Evolutionary conservation across 2,797 vertebrate species (phyloP), one percentile per base, ranked within the genome.

Genomic region (Hyperoplus lanceolatus): DNA sequence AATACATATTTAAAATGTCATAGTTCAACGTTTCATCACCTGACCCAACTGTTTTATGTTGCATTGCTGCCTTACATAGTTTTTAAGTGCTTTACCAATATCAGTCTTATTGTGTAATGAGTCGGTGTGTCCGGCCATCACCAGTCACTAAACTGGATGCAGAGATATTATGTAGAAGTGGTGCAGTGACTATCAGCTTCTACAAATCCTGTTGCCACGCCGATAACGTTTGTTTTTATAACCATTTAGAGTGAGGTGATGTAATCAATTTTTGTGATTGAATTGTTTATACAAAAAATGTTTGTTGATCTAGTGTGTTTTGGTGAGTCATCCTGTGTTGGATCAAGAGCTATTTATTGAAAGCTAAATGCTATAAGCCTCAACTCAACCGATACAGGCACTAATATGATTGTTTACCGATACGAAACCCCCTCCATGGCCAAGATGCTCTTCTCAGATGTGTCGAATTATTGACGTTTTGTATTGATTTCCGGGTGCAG

Each of bases 341-440:
- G 46, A 71, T 58, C 21, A 38, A 71, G 77, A 10, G 8, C 4
- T 59, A 84, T 86, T 56, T 81, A 88, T 88, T 70, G 9, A 51
- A 16, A 13, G 38, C 51, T 64, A 29, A 77, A 58, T 77, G 46
- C 70, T 11, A 9, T 57, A 43, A 65, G 13, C 55, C 70, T 2
- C 39, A 11, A 59, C 15, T 67, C 46, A 49, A 60, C 55, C 62
- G 50, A 72, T 75, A 38, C 71, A 75, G 75, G 42, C 80, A 59
- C 45, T 45, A 72, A 69, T 48, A 43, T 70, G 71, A 13, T 21
- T 82, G 75, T 79, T 85, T 70, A 70, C 72, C 39, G 53, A 83
- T 64, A 36, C 49, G 54, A 73, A 29, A 63, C 21, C n/a, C 41
- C 54, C 56, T 62, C 16, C 0, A 55, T 14, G 61, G 53, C 77